Evolutionary conservation across 2,888 invertebrate genomes (phyloP).

Genomic region (Steinernema hermaphroditum): DNA sequence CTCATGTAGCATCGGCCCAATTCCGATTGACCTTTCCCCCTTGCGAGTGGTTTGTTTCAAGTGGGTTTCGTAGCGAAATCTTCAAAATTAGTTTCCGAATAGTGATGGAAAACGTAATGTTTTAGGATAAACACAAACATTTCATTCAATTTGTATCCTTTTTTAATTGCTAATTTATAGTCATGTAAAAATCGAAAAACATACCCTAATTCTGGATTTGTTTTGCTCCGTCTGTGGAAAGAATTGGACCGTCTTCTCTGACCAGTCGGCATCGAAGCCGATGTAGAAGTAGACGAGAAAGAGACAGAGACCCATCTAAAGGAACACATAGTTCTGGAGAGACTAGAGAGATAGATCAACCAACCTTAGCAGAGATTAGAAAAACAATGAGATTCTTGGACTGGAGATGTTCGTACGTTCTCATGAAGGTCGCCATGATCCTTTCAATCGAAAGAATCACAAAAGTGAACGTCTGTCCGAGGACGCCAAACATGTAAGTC

Average conservation of each 20-base stretch:
- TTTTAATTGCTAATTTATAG: too few relatives aligned
- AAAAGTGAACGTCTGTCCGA: conserved; percentile 4
- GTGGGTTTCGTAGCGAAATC: too few relatives aligned
- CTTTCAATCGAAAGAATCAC: conserved; percentile 4
- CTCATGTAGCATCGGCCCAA: too few relatives aligned
- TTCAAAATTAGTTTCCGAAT: too few relatives aligned
- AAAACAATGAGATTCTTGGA: conserved; percentile 1
- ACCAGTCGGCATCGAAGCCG: conserved; percentile 21
- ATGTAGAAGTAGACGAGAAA: conserved; percentile 1
- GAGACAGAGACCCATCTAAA: neutral
- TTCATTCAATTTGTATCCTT: too few relatives aligned
- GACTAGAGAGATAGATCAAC: neutral
- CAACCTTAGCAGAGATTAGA: neutral
- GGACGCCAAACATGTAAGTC: conserved; percentile 20
- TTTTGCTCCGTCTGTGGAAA: neutral
- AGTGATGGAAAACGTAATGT: too few relatives aligned
- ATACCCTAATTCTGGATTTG: neutral
- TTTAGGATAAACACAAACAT: too few relatives aligned
- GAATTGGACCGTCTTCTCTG: neutral
- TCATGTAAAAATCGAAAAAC: neutral
- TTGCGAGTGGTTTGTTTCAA: too few relatives aligned
- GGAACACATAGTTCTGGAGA: neutral
- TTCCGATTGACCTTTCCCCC: too few relatives aligned
- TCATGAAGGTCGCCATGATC: conserved; percentile 9
- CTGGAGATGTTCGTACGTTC: neutral